Percentiles rank a stretch among this genome's conserved stretches.
Conservation (phyloP, 2,797 vertebrate genomes). For the Adrianichthys oophorus region DNA sequence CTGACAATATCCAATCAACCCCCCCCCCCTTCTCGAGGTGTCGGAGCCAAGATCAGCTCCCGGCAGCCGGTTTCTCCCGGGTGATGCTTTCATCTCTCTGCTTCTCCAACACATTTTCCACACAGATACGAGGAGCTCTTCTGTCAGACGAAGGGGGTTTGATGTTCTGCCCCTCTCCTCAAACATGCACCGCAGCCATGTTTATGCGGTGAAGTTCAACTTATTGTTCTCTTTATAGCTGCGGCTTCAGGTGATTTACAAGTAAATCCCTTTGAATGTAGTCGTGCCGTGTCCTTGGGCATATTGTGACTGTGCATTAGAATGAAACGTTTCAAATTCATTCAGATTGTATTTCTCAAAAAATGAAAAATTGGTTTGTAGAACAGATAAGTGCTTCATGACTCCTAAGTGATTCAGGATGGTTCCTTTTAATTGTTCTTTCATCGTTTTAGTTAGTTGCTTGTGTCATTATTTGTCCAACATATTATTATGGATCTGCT, state of each 20-base stretch:
- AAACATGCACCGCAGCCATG: conserved; percentile 47
- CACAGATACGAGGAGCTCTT: conserved; percentile 44
- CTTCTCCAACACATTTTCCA: conserved; percentile 42
- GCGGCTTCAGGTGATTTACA: conserved; percentile 41
- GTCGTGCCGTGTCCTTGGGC: conserved; percentile 1
- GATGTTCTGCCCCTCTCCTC: conserved; percentile 44
- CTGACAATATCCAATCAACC: conserved; percentile 58
- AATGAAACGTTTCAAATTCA: conserved; percentile 1
- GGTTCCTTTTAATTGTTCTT: conserved; percentile 23
- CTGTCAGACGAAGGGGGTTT: conserved; percentile 45
- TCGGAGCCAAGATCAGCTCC: conserved; percentile 38
- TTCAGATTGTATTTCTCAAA: conserved; percentile 8
- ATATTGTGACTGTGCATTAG: conserved; percentile 3
- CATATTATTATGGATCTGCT: neutral
- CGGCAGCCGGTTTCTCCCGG: conserved; percentile 39
- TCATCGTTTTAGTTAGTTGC: conserved; percentile 15
- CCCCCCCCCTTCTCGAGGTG: conserved; percentile 31
- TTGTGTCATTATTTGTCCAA: conserved; percentile 7
- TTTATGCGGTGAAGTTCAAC: conserved; percentile 54
- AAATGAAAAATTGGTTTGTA: conserved; percentile 23
- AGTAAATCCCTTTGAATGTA: conserved; percentile 20
- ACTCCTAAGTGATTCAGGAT: conserved; percentile 23
- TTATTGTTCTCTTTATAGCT: conserved; percentile 41
- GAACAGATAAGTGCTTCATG: conserved; percentile 1
- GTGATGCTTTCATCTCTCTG: conserved; percentile 51